Conservation (phyloP, 2,113 vertebrate species). For the Paramormyrops kingsleyae region DNA sequence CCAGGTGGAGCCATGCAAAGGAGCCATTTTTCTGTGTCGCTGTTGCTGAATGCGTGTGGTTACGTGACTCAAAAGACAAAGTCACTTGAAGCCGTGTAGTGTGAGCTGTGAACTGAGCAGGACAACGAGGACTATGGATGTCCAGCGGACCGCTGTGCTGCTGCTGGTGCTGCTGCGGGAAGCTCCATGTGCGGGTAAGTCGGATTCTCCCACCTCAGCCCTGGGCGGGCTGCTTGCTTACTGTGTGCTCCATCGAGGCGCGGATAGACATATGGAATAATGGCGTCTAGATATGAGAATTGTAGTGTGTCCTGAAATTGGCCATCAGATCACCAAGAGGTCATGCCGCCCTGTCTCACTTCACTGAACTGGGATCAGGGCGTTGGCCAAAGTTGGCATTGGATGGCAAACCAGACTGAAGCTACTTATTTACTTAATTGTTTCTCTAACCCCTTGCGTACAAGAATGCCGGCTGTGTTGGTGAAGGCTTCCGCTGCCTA, state of each 20-base stretch:
- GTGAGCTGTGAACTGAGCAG: neutral
- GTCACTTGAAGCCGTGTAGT: neutral
- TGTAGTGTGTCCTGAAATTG: neutral
- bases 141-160: neutral
- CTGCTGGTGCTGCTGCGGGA: neutral
- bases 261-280: neutral
- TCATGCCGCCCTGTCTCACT: neutral
- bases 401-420: neutral
- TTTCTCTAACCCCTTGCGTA: neutral
- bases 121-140: neutral
- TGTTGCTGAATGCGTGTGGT: neutral
- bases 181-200: neutral
- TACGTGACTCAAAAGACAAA: neutral
- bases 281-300: neutral
- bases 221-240: neutral
- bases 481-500: neutral
- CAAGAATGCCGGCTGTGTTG: neutral
- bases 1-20: neutral
- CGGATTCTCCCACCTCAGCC: neutral
- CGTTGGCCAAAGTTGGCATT: neutral
- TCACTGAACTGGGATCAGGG: neutral
- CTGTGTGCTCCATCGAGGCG: neutral
- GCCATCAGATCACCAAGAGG: neutral
- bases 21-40: neutral
- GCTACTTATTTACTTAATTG: neutral